phyloP scores from a whole-genome alignment of 2,888 invertebrate genomes.

The Serripes groenlandicus region DNA sequence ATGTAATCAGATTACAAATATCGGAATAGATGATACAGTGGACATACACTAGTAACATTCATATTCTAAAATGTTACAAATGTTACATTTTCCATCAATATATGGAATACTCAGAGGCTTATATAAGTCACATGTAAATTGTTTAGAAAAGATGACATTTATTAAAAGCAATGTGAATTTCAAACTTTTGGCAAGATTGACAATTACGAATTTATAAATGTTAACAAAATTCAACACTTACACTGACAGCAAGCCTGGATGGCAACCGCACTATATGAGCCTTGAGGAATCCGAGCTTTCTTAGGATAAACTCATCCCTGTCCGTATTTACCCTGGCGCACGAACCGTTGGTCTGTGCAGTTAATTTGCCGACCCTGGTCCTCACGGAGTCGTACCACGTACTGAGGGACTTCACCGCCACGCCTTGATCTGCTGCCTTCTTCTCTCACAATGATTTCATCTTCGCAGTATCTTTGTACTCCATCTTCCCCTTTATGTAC shows the following conservation, averaged over 20 bases:
- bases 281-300: constrained; percentile 8
- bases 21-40: too few species aligned
- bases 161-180: too few species aligned
- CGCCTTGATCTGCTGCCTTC: constrained; percentile 12
- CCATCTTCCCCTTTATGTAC: constrained; percentile 13
- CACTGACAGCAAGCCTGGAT: constrained; percentile 24
- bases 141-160: too few species aligned
- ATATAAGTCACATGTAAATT: too few species aligned
- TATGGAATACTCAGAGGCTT: too few species aligned
- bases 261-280: constrained; percentile 17
- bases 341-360: constrained; percentile 14
- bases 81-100: too few species aligned
- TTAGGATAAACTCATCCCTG: constrained; percentile 14
- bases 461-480: constrained; percentile 5
- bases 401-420: neutral
- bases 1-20: too few species aligned
- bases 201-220: too few species aligned
- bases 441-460: constrained; percentile 5
- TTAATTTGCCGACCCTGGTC: constrained; percentile 24
- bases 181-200: too few species aligned
- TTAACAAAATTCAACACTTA: constrained; percentile 18
- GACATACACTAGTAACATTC: too few species aligned
- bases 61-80: too few species aligned
- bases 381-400: constrained; percentile 16
- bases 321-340: constrained; percentile 9